These are phyloP conservation scores for Hypothenemus hampei DNA, from an alignment of 1,140 invertebrate genomes.

Conservation along the genomic window DNA sequence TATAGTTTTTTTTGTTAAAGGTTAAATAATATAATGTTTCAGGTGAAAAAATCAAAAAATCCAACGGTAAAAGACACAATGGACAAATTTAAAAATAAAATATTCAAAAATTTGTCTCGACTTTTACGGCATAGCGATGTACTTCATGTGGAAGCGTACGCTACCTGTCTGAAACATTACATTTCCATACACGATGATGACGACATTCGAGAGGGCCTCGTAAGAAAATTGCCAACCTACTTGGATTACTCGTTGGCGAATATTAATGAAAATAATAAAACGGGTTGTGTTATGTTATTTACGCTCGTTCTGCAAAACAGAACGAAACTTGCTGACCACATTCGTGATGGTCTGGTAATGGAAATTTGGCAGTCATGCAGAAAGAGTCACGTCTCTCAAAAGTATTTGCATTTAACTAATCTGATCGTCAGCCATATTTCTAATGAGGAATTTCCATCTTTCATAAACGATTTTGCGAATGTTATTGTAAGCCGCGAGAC, in stretches of 20 bases:
- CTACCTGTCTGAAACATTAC: conserved; percentile 21
- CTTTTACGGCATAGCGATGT: too few relatives aligned
- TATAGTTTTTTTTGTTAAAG: too few relatives aligned
- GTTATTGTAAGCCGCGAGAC: conserved; percentile 26
- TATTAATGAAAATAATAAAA: conserved; percentile 15
- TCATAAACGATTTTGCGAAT: conserved; percentile 30
- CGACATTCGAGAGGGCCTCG: conserved; percentile 1
- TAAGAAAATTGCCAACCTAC: conserved; percentile 19
- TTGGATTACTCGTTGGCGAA: conserved; percentile 21
- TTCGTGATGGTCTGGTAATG: conserved; percentile 26
- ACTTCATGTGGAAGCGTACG: conserved; percentile 20
- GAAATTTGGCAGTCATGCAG: conserved; percentile 36
- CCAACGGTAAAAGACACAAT: conserved; percentile 6
- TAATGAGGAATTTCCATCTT: conserved; percentile 33
- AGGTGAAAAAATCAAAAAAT: conserved; percentile 33
- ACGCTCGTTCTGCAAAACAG: conserved; percentile 34
- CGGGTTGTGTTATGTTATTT: conserved; percentile 32
- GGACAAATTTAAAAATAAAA: conserved; percentile 18
- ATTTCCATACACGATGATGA: conserved; percentile 2
- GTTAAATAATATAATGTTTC: conserved; percentile 8
- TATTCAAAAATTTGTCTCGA: conserved; percentile 13
- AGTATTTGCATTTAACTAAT: conserved; percentile 32
- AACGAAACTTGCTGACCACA: conserved; percentile 24
- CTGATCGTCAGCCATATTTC: conserved; percentile 34
- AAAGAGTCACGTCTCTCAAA: conserved; percentile 23